Evolutionary conservation across 2,113 vertebrate genomes (phyloP).

Genomic region (Pontoporia blainvillei): DNA sequence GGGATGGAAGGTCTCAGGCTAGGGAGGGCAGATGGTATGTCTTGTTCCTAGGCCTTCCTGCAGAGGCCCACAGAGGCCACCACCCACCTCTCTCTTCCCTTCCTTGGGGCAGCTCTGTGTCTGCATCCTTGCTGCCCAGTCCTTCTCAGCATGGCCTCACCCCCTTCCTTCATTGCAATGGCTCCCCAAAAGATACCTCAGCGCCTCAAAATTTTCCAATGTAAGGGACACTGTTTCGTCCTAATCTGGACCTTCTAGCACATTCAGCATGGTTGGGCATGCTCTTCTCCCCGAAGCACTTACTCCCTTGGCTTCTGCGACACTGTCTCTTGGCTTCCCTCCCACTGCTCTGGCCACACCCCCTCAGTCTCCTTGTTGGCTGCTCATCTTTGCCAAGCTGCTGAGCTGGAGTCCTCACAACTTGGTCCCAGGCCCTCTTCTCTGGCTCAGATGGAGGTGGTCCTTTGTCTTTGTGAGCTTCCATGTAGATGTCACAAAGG

Average conservation of each 20-base stretch:
- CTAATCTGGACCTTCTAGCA: background rate
- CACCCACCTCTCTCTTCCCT: too few relatives aligned
- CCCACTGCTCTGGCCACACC: too few relatives aligned
- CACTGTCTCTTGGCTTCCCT: background rate
- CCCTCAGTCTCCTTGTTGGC: fast-evolving
- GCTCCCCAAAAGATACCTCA: background rate
- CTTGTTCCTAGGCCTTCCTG: background rate
- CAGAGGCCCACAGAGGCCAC: background rate
- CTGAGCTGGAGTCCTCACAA: too few relatives aligned
- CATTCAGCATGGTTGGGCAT: fast-evolving
- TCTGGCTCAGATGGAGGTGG: fast-evolving
- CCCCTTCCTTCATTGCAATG: background rate
- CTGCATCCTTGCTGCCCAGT: fast-evolving
- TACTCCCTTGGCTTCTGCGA: background rate
- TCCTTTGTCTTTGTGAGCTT: background rate
- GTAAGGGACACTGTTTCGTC: background rate
- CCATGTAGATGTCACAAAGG: background rate
- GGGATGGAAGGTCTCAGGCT: background rate
- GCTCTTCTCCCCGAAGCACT: background rate
- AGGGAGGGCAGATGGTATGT: background rate
- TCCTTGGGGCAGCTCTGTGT: background rate
- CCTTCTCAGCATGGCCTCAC: background rate
- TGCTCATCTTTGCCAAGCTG: background rate
- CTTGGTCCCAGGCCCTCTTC: background rate
- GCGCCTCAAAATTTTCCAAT: fast-evolving